Conservation (phyloP, 2,888 invertebrate species). For the Coenonympha glycerion region DNA sequence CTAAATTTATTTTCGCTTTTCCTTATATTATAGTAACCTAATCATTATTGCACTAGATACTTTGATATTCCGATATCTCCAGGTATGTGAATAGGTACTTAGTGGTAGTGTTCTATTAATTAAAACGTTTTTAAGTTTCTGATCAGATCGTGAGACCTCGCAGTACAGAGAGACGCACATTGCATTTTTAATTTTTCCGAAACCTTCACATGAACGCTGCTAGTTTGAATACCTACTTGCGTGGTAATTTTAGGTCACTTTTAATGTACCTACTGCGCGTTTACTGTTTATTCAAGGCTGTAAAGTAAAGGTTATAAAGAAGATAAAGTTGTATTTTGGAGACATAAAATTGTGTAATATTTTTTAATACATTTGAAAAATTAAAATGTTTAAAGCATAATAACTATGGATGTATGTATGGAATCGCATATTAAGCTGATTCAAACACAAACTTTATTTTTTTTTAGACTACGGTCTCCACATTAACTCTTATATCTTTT, state of each 20-base stretch:
- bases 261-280: neutral
- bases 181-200: constrained; percentile 12
- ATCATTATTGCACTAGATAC: neutral
- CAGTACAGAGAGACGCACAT: neutral
- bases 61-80: neutral
- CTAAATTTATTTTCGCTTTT: no score
- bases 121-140: constrained; percentile 13
- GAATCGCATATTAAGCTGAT: no score
- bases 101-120: constrained; percentile 9
- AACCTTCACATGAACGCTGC: constrained; percentile 8
- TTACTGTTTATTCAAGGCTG: neutral
- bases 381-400: no score
- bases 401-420: no score
- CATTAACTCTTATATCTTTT: no score
- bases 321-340: no score
- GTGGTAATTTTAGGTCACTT: constrained; percentile 1
- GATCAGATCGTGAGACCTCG: constrained; percentile 9
- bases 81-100: neutral
- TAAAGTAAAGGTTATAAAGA: no score
- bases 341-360: no score
- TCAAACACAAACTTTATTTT: no score
- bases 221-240: constrained; percentile 2
- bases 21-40: no score
- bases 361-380: no score
- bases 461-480: no score